Evolutionary conservation across 2,888 invertebrate species (phyloP).

Genomic region (Amphipoea oculea): DNA sequence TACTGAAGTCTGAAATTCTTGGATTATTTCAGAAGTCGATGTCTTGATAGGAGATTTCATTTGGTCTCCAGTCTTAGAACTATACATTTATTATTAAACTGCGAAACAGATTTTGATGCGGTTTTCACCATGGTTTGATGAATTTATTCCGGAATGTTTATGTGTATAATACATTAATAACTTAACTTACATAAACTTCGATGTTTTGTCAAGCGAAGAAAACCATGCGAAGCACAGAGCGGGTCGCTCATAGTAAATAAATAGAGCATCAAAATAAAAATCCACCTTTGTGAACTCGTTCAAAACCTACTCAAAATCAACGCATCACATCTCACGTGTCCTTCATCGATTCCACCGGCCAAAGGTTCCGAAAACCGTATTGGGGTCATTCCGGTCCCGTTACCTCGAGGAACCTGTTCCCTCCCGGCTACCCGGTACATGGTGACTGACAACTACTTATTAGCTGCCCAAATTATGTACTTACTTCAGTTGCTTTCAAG

Average conservation of each 20-base stretch:
- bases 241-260: not conserved
- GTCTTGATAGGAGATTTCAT: not conserved
- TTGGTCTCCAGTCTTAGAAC: not conserved
- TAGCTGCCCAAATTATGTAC: slow-evolving; percentile 59
- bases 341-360: slow-evolving; percentile 51
- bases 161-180: not conserved
- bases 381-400: slow-evolving; percentile 76
- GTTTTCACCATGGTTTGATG: not conserved
- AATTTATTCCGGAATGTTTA: not conserved
- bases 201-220: not conserved
- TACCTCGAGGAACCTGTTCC: slow-evolving; percentile 73
- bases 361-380: slow-evolving; percentile 75
- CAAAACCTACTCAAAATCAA: not conserved
- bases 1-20: not conserved
- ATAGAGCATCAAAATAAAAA: not conserved
- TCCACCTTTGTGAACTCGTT: not conserved
- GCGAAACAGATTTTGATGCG: not conserved
- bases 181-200: no score
- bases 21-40: not conserved
- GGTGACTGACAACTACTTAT: slow-evolving; percentile 63
- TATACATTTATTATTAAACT: not conserved
- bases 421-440: slow-evolving; percentile 45
- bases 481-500: slow-evolving; percentile 25
- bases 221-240: not conserved
- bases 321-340: slow-evolving; percentile 46